Base-by-base conservation (phyloP, 2,113 vertebrate species). In the Cephalophus harveyi region DNA sequence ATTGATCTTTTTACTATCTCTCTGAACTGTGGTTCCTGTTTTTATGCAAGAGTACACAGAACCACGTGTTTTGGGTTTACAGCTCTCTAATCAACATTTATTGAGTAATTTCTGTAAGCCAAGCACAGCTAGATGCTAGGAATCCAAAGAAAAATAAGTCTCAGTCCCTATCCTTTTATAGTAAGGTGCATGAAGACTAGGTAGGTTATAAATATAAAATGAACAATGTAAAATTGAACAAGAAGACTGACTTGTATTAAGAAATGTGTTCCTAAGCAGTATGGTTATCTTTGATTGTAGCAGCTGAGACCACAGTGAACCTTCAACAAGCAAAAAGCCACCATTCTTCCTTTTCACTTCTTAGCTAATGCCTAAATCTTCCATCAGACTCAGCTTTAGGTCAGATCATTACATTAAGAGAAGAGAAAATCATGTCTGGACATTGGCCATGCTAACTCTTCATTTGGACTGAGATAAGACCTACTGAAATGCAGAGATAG, bases 151-250 rank as follows among this genome's bases (percentile, higher is more conserved):
- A 55, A 92, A 89, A 89, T 85, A 78, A 89, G 21, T 55, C 88
- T 89, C 50, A 30, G 43, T 79, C 27, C 33, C 36, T 88, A 6
- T 40, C 27, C 79, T 95, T 62, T 95, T 84, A 54, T 86, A 96
- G 30, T 90, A 76, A 84, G 14, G 19, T 83, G 3, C 78, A 91
- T 93, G 19, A 87, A 91, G 36, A 82, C 59, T 85, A 59, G 89
- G 54, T 94, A 94, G n/a, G 10, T 93, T 91, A 87, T 76, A 76
- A 92, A 86, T 86, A 12, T 86, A 86, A 91, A 97, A 82, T 89
- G 16, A 25, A 85, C 54, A 89, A 54, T 89, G 25, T 94, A 89
- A 94, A 97, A 93, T 23, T 78, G 67, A 89, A 60, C 60, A 97
- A 40, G 43, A 90, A 67, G 33, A 74, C 36, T 40, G 87, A 83